Percentiles rank a stretch among this genome's conserved stretches.
Conservation (phyloP, 2,888 invertebrate species). For the Diaprepes abbreviatus region DNA sequence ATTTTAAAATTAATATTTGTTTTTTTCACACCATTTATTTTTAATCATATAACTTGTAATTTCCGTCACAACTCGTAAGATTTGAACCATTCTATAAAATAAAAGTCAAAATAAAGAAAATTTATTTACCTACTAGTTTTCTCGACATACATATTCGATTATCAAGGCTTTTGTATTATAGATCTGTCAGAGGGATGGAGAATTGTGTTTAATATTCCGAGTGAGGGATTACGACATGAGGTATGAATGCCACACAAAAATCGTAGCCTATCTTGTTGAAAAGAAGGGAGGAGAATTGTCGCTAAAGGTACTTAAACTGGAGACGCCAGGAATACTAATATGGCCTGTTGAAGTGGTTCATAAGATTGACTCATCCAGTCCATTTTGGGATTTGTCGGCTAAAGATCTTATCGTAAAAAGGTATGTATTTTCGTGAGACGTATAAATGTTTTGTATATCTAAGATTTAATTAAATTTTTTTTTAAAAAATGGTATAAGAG, state of each 20-base stretch:
- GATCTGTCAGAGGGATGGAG: conserved; percentile 85
- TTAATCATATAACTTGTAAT: no score
- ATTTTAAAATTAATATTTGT: no score
- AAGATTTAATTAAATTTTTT: no score
- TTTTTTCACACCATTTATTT: no score
- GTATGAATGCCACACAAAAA: conserved; percentile 84
- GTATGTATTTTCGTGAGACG: conserved; percentile 61
- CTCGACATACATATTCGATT: conserved; percentile 21
- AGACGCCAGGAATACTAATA: conserved; percentile 76
- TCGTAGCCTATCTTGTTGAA: conserved; percentile 79
- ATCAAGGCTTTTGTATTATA: conserved; percentile 57
- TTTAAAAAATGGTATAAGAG: no score
- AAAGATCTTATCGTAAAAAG: conserved; percentile 81
- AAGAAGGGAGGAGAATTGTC: conserved; percentile 82
- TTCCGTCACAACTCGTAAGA: no score
- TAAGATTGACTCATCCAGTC: conserved; percentile 82
- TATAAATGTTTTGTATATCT: no score
- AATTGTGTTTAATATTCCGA: conserved; percentile 83
- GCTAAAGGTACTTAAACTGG: conserved; percentile 78
- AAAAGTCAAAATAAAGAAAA: conserved; percentile 13
- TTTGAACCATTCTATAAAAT: no score
- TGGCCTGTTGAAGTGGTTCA: conserved; percentile 93
- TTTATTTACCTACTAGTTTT: conserved; percentile 6
- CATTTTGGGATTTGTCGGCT: conserved; percentile 83
- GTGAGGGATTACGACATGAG: conserved; percentile 84